Evolutionary conservation across 2,888 invertebrate genomes (phyloP).

Genomic region (Mylabris sibirica): DNA sequence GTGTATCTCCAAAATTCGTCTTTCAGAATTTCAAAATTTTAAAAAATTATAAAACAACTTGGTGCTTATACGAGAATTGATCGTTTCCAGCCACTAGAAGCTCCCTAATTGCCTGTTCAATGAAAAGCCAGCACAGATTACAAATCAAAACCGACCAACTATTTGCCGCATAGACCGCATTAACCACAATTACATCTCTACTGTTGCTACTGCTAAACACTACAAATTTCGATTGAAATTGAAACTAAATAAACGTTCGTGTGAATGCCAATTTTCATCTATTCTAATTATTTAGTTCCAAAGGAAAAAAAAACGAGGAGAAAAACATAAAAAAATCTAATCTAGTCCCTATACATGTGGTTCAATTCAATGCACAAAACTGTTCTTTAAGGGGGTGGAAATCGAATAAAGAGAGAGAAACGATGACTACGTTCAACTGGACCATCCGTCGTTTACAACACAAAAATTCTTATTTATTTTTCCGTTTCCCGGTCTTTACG

Average conservation of each 20-base stretch:
- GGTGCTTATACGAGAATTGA: not conserved
- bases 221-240: not conserved
- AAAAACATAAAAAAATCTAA: too few relatives aligned
- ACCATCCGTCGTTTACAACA: conserved; percentile 27
- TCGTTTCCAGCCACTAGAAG: not conserved
- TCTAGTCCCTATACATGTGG: not conserved
- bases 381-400: conserved; percentile 4
- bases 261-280: not conserved
- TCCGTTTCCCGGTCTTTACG: conserved; percentile 59
- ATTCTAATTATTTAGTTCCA: too few relatives aligned
- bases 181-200: conserved; percentile 27
- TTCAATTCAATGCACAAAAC: conserved; percentile 1
- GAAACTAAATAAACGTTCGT: not conserved
- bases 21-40: too few relatives aligned
- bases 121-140: conserved; percentile 15
- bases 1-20: too few relatives aligned
- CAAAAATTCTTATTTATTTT: conserved; percentile 59
- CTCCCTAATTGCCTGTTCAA: not conserved
- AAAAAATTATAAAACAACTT: too few relatives aligned
- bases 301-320: too few relatives aligned
- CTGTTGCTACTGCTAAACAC: not conserved
- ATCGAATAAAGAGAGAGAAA: conserved; percentile 5
- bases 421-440: not conserved
- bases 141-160: conserved; percentile 32
- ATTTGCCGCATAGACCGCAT: conserved; percentile 29